Percentiles rank a stretch among this genome's conserved stretches.
These are phyloP conservation scores for Lapara coniferarum DNA, from an alignment of 2,888 invertebrate species.

Conservation along the genomic window DNA sequence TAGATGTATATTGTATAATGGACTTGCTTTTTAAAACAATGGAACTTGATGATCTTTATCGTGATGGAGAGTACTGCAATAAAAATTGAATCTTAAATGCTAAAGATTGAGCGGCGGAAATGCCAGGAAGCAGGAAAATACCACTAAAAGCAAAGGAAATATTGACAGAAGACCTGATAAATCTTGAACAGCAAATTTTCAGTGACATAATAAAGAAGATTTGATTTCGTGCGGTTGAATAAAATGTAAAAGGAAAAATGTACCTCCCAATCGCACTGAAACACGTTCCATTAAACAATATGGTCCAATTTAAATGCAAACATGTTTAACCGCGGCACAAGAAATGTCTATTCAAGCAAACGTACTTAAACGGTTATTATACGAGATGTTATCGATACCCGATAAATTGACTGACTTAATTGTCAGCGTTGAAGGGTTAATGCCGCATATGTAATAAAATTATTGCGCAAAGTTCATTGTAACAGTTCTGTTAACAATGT, in stretches of 20 bases:
- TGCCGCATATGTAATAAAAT: slow-evolving; percentile 28
- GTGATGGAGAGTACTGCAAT: neutral
- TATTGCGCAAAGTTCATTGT: slow-evolving; percentile 38
- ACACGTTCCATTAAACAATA: slow-evolving; percentile 14
- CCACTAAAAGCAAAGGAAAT: neutral
- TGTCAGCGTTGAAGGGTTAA: slow-evolving; percentile 5
- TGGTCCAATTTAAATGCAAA: slow-evolving; percentile 15
- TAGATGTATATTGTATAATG: too few species aligned
- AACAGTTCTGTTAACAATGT: slow-evolving; percentile 45
- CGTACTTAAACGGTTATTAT: slow-evolving; percentile 18
- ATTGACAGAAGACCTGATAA: neutral
- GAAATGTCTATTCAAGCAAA: neutral
- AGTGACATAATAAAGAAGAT: neutral
- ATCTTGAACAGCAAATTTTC: neutral
- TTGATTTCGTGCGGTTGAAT: neutral
- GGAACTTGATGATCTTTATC: too few species aligned
- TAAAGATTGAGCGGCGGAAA: neutral
- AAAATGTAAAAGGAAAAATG: neutral
- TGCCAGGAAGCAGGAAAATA: neutral
- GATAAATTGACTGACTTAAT: slow-evolving; percentile 12
- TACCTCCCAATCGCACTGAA: slow-evolving; percentile 1
- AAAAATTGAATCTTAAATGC: neutral
- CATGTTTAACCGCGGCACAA: slow-evolving; percentile 5
- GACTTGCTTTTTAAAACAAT: too few species aligned
- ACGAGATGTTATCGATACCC: slow-evolving; percentile 14